Percentiles rank a stretch among this genome's conserved stretches.
Evolutionary conservation across 2,113 vertebrate species (phyloP).

Genomic region (Delphinapterus leucas): DNA sequence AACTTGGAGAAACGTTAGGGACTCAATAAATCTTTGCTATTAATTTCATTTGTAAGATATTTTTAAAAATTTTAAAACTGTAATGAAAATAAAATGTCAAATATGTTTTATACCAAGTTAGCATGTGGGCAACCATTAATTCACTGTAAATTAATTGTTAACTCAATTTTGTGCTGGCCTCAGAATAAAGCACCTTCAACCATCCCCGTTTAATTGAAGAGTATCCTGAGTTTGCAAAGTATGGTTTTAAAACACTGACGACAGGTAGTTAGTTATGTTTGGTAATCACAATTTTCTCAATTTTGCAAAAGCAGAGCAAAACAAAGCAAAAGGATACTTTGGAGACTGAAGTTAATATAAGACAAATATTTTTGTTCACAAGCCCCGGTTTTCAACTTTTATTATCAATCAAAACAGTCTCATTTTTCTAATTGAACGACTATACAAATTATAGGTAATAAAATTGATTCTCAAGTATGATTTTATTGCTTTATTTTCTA

Average conservation of each 20-base stretch:
- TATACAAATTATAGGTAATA: neutral
- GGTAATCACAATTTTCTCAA: neutral
- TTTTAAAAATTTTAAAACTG: neutral
- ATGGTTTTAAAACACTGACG: neutral
- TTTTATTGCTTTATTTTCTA: neutral
- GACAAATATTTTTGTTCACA: neutral
- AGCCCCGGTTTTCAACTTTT: neutral
- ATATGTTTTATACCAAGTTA: neutral
- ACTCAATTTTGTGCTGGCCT: neutral
- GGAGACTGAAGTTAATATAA: neutral
- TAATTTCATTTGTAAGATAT: neutral
- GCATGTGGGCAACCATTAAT: neutral
- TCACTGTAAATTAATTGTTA: neutral
- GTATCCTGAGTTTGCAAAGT: neutral
- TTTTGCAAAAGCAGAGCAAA: neutral
- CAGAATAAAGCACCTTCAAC: neutral
- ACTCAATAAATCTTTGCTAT: neutral
- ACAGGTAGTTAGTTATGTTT: neutral
- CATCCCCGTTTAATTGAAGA: neutral
- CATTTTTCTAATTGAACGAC: neutral
- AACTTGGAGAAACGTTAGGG: neutral
- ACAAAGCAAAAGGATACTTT: neutral
- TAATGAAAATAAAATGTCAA: neutral
- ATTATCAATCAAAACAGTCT: neutral
- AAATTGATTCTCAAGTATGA: neutral